A percentile compares a stretch with the other conserved stretches of the same genome.
Conservation (phyloP, 2,113 vertebrate species). For the Butorides virescens region DNA sequence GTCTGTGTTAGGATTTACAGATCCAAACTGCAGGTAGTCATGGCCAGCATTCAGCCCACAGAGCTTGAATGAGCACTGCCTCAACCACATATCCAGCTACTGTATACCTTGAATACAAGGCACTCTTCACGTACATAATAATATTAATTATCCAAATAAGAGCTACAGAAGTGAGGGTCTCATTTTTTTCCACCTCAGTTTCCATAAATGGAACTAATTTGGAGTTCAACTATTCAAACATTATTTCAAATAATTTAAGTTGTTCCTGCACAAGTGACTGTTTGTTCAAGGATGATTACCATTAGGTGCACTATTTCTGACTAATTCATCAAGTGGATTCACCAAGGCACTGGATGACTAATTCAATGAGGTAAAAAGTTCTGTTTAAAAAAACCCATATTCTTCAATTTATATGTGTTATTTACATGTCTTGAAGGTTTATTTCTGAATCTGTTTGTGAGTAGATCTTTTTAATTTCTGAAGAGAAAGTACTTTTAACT, state of each 20-base stretch:
- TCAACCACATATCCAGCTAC: not conserved
- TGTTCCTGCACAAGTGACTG: not conserved
- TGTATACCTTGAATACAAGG: not conserved
- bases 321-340: not conserved
- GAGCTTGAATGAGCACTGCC: not conserved
- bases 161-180: not conserved
- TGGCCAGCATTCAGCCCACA: not conserved
- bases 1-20: not conserved
- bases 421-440: not conserved
- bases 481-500: not conserved
- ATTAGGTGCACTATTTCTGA: not conserved
- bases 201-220: not conserved
- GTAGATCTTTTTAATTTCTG: not conserved
- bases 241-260: not conserved
- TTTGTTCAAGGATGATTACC: not conserved
- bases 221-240: not conserved
- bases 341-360: not conserved
- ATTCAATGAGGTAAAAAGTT: not conserved
- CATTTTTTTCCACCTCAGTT: not conserved
- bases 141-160: not conserved
- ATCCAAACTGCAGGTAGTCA: not conserved
- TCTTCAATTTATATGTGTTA: not conserved
- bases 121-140: not conserved
- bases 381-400: not conserved
- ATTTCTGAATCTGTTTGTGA: not conserved